Evolutionary conservation across 2,797 vertebrate genomes (phyloP).

Genomic region (Leptoclinus maculatus): DNA sequence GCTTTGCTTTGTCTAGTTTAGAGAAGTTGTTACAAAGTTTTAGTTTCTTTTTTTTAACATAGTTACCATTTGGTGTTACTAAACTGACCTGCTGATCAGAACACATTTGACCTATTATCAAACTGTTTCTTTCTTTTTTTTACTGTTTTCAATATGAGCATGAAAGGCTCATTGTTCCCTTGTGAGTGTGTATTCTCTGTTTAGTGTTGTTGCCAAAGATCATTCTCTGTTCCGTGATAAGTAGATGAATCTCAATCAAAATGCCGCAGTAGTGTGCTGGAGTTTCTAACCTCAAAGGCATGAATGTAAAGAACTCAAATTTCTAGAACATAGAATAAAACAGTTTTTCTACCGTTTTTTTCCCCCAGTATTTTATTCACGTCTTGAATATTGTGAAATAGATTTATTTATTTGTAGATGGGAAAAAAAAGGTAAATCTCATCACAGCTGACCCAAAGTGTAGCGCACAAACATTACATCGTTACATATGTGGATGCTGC

Average conservation of each 20-base stretch:
- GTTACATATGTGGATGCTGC: conserved; percentile 33
- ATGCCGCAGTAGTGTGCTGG: neutral
- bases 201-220: conserved; percentile 32
- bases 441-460: neutral
- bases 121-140: neutral
- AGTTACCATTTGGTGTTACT: neutral
- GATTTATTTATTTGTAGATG: neutral
- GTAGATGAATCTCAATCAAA: neutral
- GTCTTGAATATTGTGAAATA: neutral
- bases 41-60: neutral
- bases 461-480: neutral
- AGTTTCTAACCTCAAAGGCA: neutral
- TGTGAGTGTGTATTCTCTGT: neutral
- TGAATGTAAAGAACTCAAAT: conserved; percentile 4
- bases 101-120: neutral
- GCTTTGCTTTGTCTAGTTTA: neutral
- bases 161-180: neutral
- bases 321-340: conserved; percentile 41
- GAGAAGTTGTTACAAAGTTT: neutral
- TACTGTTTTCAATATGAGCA: neutral
- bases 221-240: neutral
- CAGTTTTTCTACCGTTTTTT: neutral
- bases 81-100: conserved; percentile 7
- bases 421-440: neutral
- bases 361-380: neutral